These are phyloP conservation scores for Ectropis crepuscularia DNA, from an alignment of 2,888 invertebrate species.

Conservation along the genomic window DNA sequence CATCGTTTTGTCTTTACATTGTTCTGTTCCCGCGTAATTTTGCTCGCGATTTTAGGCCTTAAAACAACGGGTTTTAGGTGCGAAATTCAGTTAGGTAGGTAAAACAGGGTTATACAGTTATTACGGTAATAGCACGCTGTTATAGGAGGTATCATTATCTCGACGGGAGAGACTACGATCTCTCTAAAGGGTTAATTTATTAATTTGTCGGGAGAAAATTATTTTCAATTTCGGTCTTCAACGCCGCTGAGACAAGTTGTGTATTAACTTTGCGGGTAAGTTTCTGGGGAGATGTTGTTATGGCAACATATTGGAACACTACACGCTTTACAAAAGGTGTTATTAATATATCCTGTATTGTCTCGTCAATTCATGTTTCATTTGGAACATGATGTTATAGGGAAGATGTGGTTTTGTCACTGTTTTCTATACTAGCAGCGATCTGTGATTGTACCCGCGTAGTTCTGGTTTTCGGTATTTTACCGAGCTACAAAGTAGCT, in stretches of 20 bases:
- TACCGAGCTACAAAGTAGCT: too few relatives aligned
- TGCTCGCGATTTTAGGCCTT: conserved; percentile 23
- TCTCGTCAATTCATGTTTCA: too few relatives aligned
- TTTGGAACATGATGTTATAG: too few relatives aligned
- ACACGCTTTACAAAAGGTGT: background rate
- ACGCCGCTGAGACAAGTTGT: conserved; percentile 34
- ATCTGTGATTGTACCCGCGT: too few relatives aligned
- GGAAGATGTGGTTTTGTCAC: too few relatives aligned
- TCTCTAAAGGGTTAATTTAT: conserved; percentile 57
- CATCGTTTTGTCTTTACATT: conserved; percentile 33
- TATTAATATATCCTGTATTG: background rate
- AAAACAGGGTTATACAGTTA: conserved; percentile 48
- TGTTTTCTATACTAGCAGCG: too few relatives aligned
- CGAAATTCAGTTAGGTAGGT: background rate
- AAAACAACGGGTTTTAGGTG: conserved; percentile 23
- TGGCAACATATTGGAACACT: background rate
- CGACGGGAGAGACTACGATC: conserved; percentile 48
- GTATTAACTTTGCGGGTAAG: background rate
- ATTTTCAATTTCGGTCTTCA: conserved; percentile 49
- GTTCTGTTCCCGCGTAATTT: conserved; percentile 23
- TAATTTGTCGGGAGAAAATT: conserved; percentile 49
- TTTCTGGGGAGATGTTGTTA: background rate
- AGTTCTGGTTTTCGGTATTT: too few relatives aligned
- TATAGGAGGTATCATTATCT: conserved; percentile 61
- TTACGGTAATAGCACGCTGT: conserved; percentile 62